Evolutionary conservation across 92 coral and sea anemone genomes (phyloP).

Genomic region (Epizoanthus stellaris): DNA sequence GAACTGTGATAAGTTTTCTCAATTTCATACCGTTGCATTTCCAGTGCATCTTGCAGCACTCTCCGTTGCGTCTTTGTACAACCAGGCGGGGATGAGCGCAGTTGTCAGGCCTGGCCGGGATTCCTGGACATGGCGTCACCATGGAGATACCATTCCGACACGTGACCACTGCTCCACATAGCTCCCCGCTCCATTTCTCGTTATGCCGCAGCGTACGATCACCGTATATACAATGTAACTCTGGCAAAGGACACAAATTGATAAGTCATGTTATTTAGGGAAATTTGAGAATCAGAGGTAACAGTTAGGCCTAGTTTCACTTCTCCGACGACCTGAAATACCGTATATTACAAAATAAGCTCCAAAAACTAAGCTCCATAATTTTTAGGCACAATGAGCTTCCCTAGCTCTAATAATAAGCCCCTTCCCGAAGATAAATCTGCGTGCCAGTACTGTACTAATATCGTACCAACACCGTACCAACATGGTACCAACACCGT

Average conservation of each 20-base stretch:
- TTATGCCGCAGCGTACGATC: constrained; percentile 76
- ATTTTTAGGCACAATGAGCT: no score
- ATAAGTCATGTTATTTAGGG: neutral
- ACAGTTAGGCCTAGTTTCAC: no score
- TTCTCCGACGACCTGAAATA: no score
- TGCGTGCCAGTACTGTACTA: no score
- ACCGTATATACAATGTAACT: constrained; percentile 79
- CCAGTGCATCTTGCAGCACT: constrained; percentile 86
- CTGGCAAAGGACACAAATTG: constrained; percentile 38
- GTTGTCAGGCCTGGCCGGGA: constrained; percentile 78
- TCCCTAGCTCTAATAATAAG: no score
- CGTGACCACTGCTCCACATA: constrained; percentile 83
- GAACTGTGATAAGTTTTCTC: no score
- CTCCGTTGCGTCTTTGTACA: constrained; percentile 70
- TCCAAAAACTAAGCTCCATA: no score
- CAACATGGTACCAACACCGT: no score
- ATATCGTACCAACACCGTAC: no score
- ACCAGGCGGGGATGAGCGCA: constrained; percentile 73
- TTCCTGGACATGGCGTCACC: constrained; percentile 75
- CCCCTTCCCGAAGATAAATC: no score
- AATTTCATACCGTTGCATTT: constrained; percentile 70
- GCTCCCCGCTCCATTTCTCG: constrained; percentile 86
- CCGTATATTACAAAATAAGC: no score
- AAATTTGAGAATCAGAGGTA: no score
- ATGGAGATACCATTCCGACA: constrained; percentile 73